Evolutionary conservation across 2,113 vertebrate genomes (phyloP).

Genomic region (Pithys albifrons): DNA sequence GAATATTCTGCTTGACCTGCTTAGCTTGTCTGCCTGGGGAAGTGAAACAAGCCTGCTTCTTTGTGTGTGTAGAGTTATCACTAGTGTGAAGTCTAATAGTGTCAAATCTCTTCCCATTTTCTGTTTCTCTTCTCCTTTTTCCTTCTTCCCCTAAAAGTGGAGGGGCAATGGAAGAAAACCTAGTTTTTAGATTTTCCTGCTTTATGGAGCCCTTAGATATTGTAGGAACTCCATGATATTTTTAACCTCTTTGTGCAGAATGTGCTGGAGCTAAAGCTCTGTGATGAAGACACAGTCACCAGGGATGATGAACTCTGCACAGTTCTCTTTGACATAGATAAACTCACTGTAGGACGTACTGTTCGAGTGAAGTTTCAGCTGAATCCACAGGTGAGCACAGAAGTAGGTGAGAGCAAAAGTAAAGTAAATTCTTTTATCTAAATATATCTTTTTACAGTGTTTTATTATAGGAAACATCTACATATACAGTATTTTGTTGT

Average conservation of each 20-base stretch:
- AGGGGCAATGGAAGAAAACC: background rate
- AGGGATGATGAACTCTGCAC: slow-evolving; percentile 79
- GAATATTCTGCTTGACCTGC: background rate
- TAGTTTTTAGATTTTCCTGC: background rate
- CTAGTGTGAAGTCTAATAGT: background rate
- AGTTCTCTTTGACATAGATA: slow-evolving; percentile 78
- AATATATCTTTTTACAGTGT: background rate
- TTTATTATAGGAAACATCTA: background rate
- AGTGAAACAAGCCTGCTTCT: background rate
- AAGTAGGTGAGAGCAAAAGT: background rate
- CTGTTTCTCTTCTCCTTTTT: background rate
- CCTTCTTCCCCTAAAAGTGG: background rate
- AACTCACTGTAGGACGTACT: slow-evolving; percentile 73
- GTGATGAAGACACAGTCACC: slow-evolving; percentile 74
- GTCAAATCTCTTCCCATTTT: background rate
- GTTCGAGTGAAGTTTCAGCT: slow-evolving; percentile 75
- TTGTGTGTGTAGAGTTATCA: background rate
- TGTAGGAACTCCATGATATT: background rate
- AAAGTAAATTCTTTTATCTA: background rate
- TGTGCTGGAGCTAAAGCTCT: slow-evolving; percentile 74
- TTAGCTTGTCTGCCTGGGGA: background rate
- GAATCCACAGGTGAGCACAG: slow-evolving; percentile 71
- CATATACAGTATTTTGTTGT: background rate
- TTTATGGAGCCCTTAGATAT: background rate
- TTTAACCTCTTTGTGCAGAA: slow-evolving; percentile 63